A percentile compares a stretch with the other conserved stretches of the same genome.
Conservation (phyloP, 2,888 invertebrate genomes). For the Agonopterix subpropinquella region DNA sequence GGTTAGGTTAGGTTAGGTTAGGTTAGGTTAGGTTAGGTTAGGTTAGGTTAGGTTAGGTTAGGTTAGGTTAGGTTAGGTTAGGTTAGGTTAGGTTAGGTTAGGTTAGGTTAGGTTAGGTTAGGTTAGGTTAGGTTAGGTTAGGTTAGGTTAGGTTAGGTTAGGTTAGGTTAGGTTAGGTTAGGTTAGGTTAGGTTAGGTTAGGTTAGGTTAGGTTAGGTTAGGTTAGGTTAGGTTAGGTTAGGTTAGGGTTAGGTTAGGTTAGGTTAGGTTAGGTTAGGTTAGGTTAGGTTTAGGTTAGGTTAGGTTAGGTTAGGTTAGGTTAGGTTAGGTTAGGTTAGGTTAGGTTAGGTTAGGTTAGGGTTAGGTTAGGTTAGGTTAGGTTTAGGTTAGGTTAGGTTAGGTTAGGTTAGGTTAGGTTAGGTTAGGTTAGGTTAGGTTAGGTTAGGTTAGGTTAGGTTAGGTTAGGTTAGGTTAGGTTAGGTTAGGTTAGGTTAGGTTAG, state of each 20-base stretch:
- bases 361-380: no score
- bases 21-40: slow-evolving; percentile 1
- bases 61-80: background rate
- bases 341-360: no score
- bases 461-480: slow-evolving; percentile 13
- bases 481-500: slow-evolving; percentile 12
- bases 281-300: no score
- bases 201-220: slow-evolving; percentile 2
- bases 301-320: slow-evolving; percentile 5
- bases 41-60: background rate
- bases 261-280: slow-evolving; percentile 5
- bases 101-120: background rate
- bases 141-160: background rate
- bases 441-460: slow-evolving; percentile 7
- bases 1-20: slow-evolving; percentile 3
- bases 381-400: slow-evolving; percentile 6
- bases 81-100: background rate
- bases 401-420: slow-evolving; percentile 6
- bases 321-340: background rate
- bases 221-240: slow-evolving; percentile 3
- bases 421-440: slow-evolving; percentile 5
- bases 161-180: background rate
- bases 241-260: slow-evolving; percentile 4
- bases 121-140: background rate
- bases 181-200: slow-evolving; percentile 1